These are phyloP conservation scores for Astreopora myriophthalma DNA, from an alignment of 64 coral and sea anemone genomes.

Conservation along the genomic window DNA sequence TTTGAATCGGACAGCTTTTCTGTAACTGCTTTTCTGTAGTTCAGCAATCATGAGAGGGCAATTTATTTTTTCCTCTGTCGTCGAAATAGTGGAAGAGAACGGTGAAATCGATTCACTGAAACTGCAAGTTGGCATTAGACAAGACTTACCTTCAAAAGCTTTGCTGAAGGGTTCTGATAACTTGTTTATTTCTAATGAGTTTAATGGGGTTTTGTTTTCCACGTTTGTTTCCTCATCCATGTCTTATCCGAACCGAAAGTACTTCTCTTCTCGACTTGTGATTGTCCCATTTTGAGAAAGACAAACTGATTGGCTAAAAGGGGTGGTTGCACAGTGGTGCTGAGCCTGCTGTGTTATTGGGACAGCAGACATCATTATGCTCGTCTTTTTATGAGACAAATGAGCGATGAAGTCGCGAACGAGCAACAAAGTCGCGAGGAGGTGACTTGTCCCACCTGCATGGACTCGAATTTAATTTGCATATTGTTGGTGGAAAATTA, in stretches of 20 bases:
- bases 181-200: constrained; percentile 54
- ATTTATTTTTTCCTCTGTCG: not conserved
- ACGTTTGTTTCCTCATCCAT: not conserved
- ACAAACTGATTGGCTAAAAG: constrained; percentile 16
- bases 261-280: too few species aligned
- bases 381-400: too few species aligned
- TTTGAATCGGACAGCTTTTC: constrained; percentile 35
- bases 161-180: constrained; percentile 53
- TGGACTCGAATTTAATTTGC: too few species aligned
- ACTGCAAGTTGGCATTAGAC: not conserved
- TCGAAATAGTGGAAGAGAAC: constrained; percentile 2
- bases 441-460: too few species aligned
- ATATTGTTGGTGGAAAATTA: too few species aligned
- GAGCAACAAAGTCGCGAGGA: too few species aligned
- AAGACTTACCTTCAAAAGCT: constrained; percentile 44
- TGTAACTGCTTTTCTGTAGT: constrained; percentile 48
- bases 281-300: constrained; percentile 16
- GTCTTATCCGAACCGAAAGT: not conserved
- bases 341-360: not conserved
- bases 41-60: not conserved
- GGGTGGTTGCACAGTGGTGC: not conserved
- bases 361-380: not conserved
- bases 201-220: constrained; percentile 18
- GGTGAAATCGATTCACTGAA: not conserved
- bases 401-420: too few species aligned